Percentiles rank a stretch among this genome's conserved stretches.
Conservation (phyloP, 2,888 invertebrate genomes). For the Drosophila tanythrix region DNA sequence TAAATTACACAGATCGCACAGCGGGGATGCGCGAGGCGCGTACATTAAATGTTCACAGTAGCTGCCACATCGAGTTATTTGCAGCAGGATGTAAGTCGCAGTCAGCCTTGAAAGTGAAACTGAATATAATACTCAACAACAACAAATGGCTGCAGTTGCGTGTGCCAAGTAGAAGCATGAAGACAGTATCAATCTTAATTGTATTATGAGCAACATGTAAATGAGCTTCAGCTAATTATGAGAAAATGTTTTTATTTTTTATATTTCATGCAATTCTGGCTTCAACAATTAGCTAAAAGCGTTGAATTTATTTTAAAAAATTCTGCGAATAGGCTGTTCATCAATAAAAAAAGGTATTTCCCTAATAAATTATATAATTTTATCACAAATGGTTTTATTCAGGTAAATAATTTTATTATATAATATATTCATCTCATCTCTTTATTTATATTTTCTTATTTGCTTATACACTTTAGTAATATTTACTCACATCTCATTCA, state of each 20-base stretch:
- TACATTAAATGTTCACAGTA: conserved; percentile 40
- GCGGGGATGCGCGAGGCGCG: conserved; percentile 18
- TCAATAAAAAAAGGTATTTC: not conserved
- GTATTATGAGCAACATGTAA: not conserved
- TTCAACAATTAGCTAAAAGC: not conserved
- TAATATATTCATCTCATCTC: too few relatives aligned
- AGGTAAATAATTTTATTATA: not conserved
- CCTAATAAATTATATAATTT: not conserved
- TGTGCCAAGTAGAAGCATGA: conserved; percentile 5
- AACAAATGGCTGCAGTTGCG: conserved; percentile 11
- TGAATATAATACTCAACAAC: conserved; percentile 40
- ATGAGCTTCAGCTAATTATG: not conserved
- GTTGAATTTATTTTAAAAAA: not conserved
- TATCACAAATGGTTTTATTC: not conserved
- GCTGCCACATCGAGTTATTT: conserved; percentile 57
- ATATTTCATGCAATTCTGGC: not conserved
- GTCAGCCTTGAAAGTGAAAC: conserved; percentile 58
- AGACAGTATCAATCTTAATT: not conserved
- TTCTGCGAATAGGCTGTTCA: not conserved
- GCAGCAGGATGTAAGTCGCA: conserved; percentile 62
- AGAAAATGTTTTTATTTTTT: not conserved
- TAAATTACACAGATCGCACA: conserved; percentile 55
- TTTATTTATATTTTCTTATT: not conserved
- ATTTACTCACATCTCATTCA: not conserved
- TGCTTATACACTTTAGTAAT: not conserved